Conservation (phyloP, 2,113 vertebrate species). For the Erinaceus europaeus region DNA sequence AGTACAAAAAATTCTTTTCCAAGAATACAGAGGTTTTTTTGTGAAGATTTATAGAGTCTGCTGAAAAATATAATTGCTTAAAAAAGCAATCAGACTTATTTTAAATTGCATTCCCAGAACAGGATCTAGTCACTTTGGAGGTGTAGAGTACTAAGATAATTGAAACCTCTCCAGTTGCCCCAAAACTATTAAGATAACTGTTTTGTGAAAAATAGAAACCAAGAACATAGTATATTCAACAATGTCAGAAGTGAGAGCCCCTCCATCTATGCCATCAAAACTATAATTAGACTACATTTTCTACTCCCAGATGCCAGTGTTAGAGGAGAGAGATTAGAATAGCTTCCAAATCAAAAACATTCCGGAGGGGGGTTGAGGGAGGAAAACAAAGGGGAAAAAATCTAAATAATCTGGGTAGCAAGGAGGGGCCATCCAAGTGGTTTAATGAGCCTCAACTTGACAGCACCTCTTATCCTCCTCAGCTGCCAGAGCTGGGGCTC, state of each 20-base stretch:
- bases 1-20: background rate
- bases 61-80: background rate
- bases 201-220: slow-evolving; percentile 35
- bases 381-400: background rate
- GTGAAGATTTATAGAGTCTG: background rate
- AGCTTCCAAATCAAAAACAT: background rate
- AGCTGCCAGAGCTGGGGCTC: background rate
- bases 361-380: slow-evolving; percentile 11
- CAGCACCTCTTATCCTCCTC: background rate
- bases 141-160: background rate
- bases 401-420: background rate
- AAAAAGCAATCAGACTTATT: background rate
- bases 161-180: background rate
- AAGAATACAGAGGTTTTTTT: background rate
- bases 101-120: background rate
- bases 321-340: slow-evolving; percentile 22
- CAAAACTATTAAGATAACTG: slow-evolving; percentile 20
- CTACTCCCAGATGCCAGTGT: slow-evolving; percentile 21
- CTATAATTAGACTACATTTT: slow-evolving; percentile 36
- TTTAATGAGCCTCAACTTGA: background rate
- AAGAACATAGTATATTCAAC: slow-evolving; percentile 8
- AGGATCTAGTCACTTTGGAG: background rate
- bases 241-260: background rate
- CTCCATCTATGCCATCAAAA: background rate
- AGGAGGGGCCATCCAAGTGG: background rate